A percentile compares a stretch with the other conserved stretches of the same genome.
These are phyloP conservation scores for Drosophila bunnanda DNA, from an alignment of 2,888 invertebrate genomes.

Conservation along the genomic window DNA sequence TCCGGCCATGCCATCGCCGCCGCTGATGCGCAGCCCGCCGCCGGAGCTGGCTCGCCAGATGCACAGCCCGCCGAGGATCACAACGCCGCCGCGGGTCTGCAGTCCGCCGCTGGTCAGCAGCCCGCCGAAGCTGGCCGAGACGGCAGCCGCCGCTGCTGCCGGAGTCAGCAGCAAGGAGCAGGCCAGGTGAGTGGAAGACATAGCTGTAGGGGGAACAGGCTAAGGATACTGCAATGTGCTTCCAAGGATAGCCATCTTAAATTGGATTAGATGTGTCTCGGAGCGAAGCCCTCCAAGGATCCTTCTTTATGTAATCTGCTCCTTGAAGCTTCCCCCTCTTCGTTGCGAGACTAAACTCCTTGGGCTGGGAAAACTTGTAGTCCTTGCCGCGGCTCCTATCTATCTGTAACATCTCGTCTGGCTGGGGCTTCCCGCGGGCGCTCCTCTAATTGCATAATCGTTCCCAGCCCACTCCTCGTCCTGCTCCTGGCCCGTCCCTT, in stretches of 20 bases:
- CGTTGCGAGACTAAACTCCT: background rate
- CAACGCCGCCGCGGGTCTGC: constrained; percentile 80
- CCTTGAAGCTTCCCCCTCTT: too few relatives aligned
- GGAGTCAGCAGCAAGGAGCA: constrained; percentile 46
- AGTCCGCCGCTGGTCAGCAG: constrained; percentile 81
- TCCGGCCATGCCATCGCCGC: constrained; percentile 81
- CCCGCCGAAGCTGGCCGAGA: constrained; percentile 73
- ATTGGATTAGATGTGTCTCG: background rate
- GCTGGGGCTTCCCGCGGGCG: constrained; percentile 24
- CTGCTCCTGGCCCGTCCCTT: background rate
- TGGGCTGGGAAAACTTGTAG: background rate
- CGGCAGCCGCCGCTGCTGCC: constrained; percentile 65
- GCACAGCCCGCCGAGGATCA: constrained; percentile 80
- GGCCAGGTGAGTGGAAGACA: constrained; percentile 48
- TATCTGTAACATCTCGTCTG: constrained; percentile 28
- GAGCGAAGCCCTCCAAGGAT: background rate
- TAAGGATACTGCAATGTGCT: background rate
- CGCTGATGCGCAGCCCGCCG: constrained; percentile 78
- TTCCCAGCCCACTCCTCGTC: constrained; percentile 22
- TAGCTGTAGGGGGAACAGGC: too few relatives aligned
- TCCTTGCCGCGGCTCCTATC: constrained; percentile 1
- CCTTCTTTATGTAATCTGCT: background rate
- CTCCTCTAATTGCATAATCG: constrained; percentile 71
- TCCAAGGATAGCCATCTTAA: background rate
- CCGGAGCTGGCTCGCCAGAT: constrained; percentile 66